Evolutionary conservation across 64 coral and sea anemone species (phyloP), one percentile per base, ranked within the genome.

Genomic region (Orbicella faveolata): DNA sequence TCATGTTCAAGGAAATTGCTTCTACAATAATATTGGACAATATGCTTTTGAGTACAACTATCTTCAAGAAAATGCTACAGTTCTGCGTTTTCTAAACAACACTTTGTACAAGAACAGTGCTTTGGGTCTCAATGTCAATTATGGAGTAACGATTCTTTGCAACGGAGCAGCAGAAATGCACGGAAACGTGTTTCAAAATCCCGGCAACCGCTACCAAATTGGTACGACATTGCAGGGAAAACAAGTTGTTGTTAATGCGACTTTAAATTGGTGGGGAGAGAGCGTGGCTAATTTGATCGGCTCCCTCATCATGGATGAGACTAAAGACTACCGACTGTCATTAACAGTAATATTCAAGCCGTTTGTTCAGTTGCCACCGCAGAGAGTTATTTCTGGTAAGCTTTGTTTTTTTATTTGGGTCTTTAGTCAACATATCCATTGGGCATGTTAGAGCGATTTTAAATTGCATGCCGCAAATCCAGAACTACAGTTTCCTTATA

Each of bases 1-100:
- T 8, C 76, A 63, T 33, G 35, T 92, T 72, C 37, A 74, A 34
- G 73, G 75, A 11, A 96, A 96, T 76, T 78, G 92, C 63, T 92
- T 96, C 10, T 92, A 75, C 52, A 96, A 96, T 26, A 96, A 96
- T 63, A 85, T 79, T 63, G 94, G 94, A 0, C 74, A 73, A 10
- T 61, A 70, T 55, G 83, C 86, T 17, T 25, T 96, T 37, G 79
- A 92, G 7, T 96, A 92, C 69, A 21, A 74, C 7, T 77, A 59
- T 21, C 53, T 55, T 44, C 33, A 85, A n/a, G 26, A 70, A 23
- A 33, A 23, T 5, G 19, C 15, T 12, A 70, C 55, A 55, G 77
- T 44, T 17, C 90, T 92, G 36, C 33, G 2, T 1, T 34, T 88
- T 17, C 11, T 74, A 18, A 88, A 88, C 14, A 88, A 88, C 86